phyloP scores from a whole-genome alignment of 2,888 invertebrate genomes.

The Chrysolina americana region DNA sequence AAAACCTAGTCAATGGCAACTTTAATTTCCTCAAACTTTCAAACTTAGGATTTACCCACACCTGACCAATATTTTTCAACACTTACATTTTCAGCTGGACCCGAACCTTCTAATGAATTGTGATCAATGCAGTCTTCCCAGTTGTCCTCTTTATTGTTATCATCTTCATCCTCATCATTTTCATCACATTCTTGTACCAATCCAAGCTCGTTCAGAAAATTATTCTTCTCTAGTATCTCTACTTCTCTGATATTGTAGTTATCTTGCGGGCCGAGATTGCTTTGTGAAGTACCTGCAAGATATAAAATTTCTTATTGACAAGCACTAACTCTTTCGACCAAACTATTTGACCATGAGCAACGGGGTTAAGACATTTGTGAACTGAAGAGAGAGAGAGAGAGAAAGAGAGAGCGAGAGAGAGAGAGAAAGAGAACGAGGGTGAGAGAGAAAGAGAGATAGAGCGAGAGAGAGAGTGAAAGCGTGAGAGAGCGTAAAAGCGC shows the following conservation, averaged over 20 bases:
- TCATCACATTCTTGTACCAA: constrained; percentile 63
- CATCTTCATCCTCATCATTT: constrained; percentile 58
- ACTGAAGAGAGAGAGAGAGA: no score
- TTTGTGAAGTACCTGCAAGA: constrained; percentile 62
- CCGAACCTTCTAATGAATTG: constrained; percentile 51
- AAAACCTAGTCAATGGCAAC: no score
- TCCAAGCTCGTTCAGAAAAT: constrained; percentile 65
- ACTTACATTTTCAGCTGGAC: constrained; percentile 48
- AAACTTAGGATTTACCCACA: background rate
- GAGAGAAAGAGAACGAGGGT: no score
- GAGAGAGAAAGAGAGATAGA: no score
- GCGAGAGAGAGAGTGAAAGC: no score
- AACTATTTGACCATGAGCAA: no score
- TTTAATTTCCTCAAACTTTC: background rate
- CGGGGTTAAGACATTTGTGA: no score
- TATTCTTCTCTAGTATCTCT: constrained; percentile 60
- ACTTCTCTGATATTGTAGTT: constrained; percentile 48
- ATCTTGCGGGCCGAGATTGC: constrained; percentile 53
- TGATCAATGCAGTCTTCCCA: constrained; percentile 62
- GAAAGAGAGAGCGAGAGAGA: no score
- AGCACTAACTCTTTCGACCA: no score
- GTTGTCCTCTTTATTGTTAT: constrained; percentile 57
- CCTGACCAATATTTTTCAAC: background rate
- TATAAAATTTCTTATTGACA: no score
- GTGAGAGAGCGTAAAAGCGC: no score